Conservation (phyloP, 2,888 invertebrate genomes). For the Dascillus cervinus region DNA sequence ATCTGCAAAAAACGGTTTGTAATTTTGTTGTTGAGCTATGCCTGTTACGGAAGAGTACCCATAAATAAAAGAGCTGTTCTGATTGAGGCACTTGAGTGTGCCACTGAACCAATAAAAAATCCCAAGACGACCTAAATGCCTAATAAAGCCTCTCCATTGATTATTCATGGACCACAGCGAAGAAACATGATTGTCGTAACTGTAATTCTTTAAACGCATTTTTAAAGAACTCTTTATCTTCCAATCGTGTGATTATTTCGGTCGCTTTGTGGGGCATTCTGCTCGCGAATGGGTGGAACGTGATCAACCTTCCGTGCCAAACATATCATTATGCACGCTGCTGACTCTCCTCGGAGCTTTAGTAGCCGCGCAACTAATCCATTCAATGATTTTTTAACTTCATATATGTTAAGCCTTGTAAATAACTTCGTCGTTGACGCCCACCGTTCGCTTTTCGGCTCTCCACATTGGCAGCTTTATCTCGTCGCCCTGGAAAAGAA, state of each 20-base stretch:
- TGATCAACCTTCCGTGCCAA: slow-evolving; percentile 18
- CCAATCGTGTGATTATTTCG: slow-evolving; percentile 15
- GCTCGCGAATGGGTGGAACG: slow-evolving; percentile 20
- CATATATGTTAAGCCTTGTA: slow-evolving; percentile 7
- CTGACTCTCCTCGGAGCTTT: slow-evolving; percentile 10
- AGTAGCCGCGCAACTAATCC: slow-evolving; percentile 8
- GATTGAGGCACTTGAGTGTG: no score
- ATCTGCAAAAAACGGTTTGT: no score
- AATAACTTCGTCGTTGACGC: slow-evolving; percentile 11
- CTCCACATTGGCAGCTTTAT: not conserved
- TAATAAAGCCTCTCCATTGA: slow-evolving; percentile 12
- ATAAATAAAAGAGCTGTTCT: no score
- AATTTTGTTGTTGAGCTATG: no score
- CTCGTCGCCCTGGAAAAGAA: no score
- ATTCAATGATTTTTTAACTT: slow-evolving; percentile 12
- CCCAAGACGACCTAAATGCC: slow-evolving; percentile 9
- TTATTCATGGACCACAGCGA: slow-evolving; percentile 14
- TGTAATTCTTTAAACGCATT: no score
- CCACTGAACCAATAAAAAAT: no score
- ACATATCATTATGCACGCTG: slow-evolving; percentile 20
- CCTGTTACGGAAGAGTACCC: no score
- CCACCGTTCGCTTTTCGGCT: slow-evolving; percentile 15
- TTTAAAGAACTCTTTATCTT: no score
- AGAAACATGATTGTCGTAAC: no score
- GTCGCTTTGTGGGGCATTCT: slow-evolving; percentile 16